A percentile compares a stretch with the other conserved stretches of the same genome.
phyloP scores from a whole-genome alignment of 2,888 invertebrate genomes.

The Teleogryllus oceanicus region DNA sequence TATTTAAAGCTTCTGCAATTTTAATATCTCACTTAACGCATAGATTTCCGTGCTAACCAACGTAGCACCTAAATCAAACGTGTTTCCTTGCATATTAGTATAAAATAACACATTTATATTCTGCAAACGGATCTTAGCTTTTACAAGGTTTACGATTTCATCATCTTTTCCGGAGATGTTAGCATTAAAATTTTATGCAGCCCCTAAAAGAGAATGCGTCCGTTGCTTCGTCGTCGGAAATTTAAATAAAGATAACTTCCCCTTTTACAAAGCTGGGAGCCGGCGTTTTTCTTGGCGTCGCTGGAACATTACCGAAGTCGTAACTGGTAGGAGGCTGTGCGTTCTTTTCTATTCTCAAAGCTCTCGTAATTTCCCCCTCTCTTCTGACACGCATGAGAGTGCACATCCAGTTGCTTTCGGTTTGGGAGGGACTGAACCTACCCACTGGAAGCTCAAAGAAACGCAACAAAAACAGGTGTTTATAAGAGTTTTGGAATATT shows the following conservation, averaged over 20 bases:
- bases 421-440: too few relatives aligned
- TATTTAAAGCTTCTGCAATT: neutral
- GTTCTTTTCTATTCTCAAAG: neutral
- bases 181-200: neutral
- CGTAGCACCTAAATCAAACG: slow-evolving; percentile 18
- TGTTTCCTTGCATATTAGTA: slow-evolving; percentile 3
- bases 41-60: slow-evolving; percentile 10
- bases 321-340: neutral
- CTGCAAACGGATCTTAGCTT: slow-evolving; percentile 18
- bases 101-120: slow-evolving; percentile 18
- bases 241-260: slow-evolving; percentile 18
- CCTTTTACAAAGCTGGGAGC: slow-evolving; percentile 8
- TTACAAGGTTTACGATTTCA: slow-evolving; percentile 18
- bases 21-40: slow-evolving; percentile 18
- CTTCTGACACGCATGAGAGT: neutral
- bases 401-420: too few relatives aligned
- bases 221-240: neutral
- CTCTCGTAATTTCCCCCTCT: neutral
- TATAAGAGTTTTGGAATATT: too few relatives aligned
- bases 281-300: neutral
- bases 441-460: too few relatives aligned
- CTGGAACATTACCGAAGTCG: neutral
- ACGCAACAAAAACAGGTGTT: too few relatives aligned
- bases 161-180: slow-evolving; percentile 18
- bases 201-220: slow-evolving; percentile 10